A percentile compares a stretch with the other conserved stretches of the same genome.
These are phyloP conservation scores for Myotis pilosus DNA, from an alignment of 2,797 vertebrate species.

Conservation along the genomic window DNA sequence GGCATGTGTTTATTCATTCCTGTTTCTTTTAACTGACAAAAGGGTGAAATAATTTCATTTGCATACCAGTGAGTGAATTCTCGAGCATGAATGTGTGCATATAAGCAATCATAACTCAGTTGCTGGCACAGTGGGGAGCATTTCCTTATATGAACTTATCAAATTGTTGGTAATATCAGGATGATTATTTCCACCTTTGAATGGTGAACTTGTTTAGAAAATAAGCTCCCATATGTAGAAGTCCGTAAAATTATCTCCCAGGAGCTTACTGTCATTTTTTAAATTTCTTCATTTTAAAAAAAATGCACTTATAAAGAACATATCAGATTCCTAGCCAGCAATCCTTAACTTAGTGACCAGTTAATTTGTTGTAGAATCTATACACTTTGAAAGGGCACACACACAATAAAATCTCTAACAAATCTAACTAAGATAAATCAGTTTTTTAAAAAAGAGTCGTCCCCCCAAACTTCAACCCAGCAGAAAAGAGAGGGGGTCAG, in stretches of 20 bases:
- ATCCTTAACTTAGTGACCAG: constrained; percentile 10
- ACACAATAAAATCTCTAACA: constrained; percentile 34
- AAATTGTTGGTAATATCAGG: neutral
- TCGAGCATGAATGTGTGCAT: neutral
- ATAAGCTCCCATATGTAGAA: neutral
- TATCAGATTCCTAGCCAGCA: neutral
- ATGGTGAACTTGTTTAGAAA: neutral
- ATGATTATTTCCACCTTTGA: neutral
- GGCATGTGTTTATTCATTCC: neutral
- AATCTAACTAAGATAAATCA: constrained; percentile 15
- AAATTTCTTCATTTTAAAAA: neutral
- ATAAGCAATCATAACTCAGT: neutral
- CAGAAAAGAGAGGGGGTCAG: constrained; percentile 8
- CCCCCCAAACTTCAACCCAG: neutral
- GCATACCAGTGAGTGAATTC: too few relatives aligned
- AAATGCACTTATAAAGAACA: neutral
- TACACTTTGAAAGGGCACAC: neutral
- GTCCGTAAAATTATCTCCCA: neutral
- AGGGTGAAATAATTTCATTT: neutral
- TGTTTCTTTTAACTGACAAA: constrained; percentile 26
- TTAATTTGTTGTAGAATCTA: constrained; percentile 26
- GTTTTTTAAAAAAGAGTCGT: neutral
- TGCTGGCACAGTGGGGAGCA: neutral
- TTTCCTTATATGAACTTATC: neutral
- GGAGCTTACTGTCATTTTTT: neutral